Base-by-base conservation (phyloP, 2,888 invertebrate species). In the Stenotaenia linearis region DNA sequence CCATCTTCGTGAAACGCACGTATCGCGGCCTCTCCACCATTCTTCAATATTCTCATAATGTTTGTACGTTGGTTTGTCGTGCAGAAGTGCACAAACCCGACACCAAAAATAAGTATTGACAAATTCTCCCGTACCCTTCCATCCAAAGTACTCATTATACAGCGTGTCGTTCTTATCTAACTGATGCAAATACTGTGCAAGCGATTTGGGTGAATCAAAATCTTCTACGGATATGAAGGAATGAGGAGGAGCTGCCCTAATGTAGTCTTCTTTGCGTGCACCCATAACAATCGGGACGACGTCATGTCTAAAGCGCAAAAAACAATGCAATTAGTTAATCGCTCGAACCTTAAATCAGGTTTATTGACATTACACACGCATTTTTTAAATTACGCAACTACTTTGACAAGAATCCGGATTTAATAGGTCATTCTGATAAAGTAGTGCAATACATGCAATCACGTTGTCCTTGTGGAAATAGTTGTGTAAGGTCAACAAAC, bases 211-310 rank as follows among this genome's bases (percentile, higher is more conserved):
- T 25, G 93, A 92, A 35, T 91, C 91, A 86, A 97, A 98, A 86
- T 98, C 97, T 85, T 98, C 97, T 25, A 98, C 96, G 87, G 98
- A 97, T 80, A 98, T 93, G 88, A 93, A 98, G 3, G 96, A 96
- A 83, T 94, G 92, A 85, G 93, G 91, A 0, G 98, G 98, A 1
- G 97, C 94, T 82, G 92, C 91, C 75, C 92, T 90, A 81, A 92
- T 92, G 87, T 98, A 98, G 86, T 98, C 97, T 80, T 93, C 92
- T 0, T 95, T 94, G 75, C 94, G 91, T 0, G 95, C 97, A 0
- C 98, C 97, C 97, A 98, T 97, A 80, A 96, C 97, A 82, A 98
- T 94, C 0, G 97, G 97, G 82, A 98, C 86, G 74, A 96, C 92
- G 86, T 95, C 93, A 83, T 93, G 91, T 80, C 92, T 92, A 82